These are phyloP conservation scores for Matsumurasca onukii DNA, from an alignment of 1,140 invertebrate species.

Conservation along the genomic window DNA sequence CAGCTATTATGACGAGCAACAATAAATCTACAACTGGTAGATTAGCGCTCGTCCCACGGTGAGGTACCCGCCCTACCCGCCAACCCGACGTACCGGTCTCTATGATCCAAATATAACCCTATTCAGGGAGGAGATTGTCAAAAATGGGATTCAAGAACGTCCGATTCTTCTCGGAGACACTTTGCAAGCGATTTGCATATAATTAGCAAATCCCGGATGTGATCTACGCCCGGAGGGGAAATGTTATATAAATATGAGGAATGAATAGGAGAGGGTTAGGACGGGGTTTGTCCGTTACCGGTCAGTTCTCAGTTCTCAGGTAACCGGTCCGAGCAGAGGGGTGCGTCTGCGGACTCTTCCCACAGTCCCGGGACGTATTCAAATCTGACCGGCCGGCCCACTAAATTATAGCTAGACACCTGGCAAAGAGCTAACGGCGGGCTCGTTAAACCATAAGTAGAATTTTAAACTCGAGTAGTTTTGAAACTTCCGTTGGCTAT, in stretches of 20 bases:
- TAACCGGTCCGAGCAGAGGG: conserved; percentile 14
- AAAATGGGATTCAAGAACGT: too few species aligned
- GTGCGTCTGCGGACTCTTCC: not conserved
- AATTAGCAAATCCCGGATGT: too few species aligned
- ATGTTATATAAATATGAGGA: conserved; percentile 1
- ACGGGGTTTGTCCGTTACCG: not conserved
- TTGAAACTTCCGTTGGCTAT: conserved; percentile 1
- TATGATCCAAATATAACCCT: too few species aligned
- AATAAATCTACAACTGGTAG: too few species aligned
- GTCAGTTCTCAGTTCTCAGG: not conserved
- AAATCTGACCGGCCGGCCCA: conserved; percentile 15
- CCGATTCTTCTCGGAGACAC: too few species aligned
- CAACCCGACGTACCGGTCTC: too few species aligned
- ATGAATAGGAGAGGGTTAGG: not conserved
- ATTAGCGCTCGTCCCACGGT: too few species aligned
- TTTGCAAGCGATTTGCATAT: too few species aligned
- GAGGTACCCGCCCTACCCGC: too few species aligned
- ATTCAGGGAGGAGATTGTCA: too few species aligned
- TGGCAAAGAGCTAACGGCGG: conserved; percentile 7
- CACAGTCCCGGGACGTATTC: not conserved
- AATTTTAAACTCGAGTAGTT: conserved; percentile 23
- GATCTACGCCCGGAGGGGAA: not conserved
- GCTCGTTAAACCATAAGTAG: conserved; percentile 23
- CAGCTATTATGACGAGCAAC: too few species aligned
- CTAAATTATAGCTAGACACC: conserved; percentile 25